Conservation (phyloP, 2,888 invertebrate species). For the Orthosia cruda region DNA sequence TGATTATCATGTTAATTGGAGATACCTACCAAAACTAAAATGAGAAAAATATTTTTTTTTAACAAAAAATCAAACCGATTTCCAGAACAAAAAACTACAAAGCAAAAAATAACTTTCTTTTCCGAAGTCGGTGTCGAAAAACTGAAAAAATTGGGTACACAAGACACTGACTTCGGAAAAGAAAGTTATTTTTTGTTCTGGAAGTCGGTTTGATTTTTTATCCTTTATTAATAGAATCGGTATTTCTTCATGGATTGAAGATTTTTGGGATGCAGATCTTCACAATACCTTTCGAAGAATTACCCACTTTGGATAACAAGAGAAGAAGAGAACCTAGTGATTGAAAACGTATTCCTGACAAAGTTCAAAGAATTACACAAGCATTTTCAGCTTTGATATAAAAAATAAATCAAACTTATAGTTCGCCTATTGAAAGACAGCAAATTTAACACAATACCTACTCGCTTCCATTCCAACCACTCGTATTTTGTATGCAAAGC, state of each 20-base stretch:
- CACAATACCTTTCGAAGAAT: not conserved
- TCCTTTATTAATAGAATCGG: not conserved
- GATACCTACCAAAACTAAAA: too few species aligned
- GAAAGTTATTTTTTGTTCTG: too few species aligned
- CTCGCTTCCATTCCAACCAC: not conserved
- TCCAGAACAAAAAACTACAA: too few species aligned
- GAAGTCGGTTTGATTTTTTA: too few species aligned
- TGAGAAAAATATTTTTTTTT: too few species aligned
- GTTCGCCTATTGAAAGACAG: not conserved
- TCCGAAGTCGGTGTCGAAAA: too few species aligned
- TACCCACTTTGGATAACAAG: not conserved
- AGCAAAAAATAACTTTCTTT: too few species aligned
- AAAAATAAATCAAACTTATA: constrained; percentile 11
- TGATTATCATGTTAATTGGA: too few species aligned
- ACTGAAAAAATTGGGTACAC: too few species aligned
- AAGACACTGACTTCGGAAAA: too few species aligned
- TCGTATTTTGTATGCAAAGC: constrained; percentile 4
- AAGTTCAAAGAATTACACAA: not conserved
- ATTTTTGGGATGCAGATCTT: not conserved
- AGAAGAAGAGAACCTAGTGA: not conserved
- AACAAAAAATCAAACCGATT: too few species aligned
- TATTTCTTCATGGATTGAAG: not conserved
- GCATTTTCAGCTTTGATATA: not conserved
- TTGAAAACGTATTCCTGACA: not conserved
- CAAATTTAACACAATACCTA: constrained; percentile 3